A percentile compares a stretch with the other conserved stretches of the same genome.
Evolutionary conservation across 2,113 vertebrate genomes (phyloP).

Genomic region (Rhinopomastus cyanomelas): DNA sequence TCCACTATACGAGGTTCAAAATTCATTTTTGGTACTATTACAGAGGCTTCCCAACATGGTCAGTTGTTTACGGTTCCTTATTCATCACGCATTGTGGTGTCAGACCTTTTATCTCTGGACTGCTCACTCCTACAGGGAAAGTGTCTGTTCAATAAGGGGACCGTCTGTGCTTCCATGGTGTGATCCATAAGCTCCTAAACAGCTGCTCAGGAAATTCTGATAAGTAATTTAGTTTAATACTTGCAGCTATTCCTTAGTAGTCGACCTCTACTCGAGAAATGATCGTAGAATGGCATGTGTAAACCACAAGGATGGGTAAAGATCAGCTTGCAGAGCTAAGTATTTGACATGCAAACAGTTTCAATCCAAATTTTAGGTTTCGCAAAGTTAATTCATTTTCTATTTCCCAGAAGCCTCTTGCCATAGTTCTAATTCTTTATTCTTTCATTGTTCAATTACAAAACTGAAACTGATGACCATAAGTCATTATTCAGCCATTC

Average conservation of each 20-base stretch:
- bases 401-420: neutral
- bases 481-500: constrained; percentile 54
- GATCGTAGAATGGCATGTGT: neutral
- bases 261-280: neutral
- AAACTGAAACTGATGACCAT: constrained; percentile 49
- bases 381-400: neutral
- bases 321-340: neutral
- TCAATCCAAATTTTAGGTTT: constrained; percentile 2
- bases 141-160: neutral
- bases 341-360: neutral
- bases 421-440: neutral
- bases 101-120: neutral
- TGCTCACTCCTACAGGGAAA: neutral
- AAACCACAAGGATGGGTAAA: neutral
- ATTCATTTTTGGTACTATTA: neutral
- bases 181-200: neutral
- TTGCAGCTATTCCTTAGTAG: neutral
- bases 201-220: neutral
- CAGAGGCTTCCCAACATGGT: neutral
- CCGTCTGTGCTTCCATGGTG: neutral
- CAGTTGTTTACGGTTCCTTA: neutral
- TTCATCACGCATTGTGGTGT: neutral
- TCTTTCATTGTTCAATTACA: constrained; percentile 39
- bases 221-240: neutral
- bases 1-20: neutral